Evolutionary conservation across 2,113 vertebrate species (phyloP).

Genomic region (Telmatochromis sp.): DNA sequence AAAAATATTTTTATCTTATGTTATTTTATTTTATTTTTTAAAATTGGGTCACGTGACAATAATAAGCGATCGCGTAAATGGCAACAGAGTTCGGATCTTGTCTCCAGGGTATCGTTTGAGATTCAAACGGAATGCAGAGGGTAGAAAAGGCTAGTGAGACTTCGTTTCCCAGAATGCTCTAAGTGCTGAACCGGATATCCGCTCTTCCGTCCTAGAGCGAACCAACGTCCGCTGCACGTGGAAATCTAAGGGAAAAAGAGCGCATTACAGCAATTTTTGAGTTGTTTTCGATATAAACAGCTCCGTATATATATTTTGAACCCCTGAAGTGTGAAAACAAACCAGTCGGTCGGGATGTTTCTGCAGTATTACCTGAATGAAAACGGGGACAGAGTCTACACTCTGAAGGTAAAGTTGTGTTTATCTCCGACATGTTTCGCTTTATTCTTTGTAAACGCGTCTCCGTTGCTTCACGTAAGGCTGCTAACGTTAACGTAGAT

Average conservation of each 20-base stretch:
- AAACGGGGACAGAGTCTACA: constrained; percentile 80
- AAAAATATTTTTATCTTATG: not conserved
- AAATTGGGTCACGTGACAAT: not conserved
- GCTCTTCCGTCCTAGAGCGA: accelerated
- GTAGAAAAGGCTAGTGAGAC: not conserved
- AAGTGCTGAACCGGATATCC: constrained; percentile 5
- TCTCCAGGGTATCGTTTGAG: not conserved
- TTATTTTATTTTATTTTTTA: not conserved
- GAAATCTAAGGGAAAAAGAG: accelerated
- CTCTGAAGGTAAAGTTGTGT: constrained; percentile 74
- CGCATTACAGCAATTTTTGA: accelerated
- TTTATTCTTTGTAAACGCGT: not conserved
- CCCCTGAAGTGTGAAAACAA: not conserved
- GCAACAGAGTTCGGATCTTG: not conserved
- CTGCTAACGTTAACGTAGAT: not conserved
- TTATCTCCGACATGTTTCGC: not conserved
- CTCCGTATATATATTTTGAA: not conserved
- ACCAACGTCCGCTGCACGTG: constrained; percentile 14
- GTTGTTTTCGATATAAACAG: not conserved
- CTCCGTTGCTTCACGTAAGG: not conserved
- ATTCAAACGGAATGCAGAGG: not conserved
- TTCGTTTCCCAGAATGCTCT: constrained; percentile 9
- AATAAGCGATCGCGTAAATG: not conserved
- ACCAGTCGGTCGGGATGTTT: constrained; percentile 68
- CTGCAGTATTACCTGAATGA: constrained; percentile 80